phyloP scores from a whole-genome alignment of 1,140 invertebrate genomes.

The Coenobita brevimanus region DNA sequence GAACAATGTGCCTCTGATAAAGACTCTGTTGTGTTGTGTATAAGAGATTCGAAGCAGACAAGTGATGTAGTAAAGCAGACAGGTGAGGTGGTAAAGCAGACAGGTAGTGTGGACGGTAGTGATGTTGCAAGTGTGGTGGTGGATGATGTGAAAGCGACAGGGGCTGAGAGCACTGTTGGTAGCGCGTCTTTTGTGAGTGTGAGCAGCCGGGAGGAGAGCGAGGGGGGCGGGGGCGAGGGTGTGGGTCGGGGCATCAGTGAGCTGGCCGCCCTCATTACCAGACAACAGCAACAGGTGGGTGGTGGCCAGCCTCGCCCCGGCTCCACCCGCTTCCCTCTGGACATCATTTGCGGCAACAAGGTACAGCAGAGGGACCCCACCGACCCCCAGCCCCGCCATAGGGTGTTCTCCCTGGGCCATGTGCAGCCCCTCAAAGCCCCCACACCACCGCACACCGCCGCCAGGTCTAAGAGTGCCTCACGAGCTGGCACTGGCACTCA shows the following conservation, averaged over 20 bases:
- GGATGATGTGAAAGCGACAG: too few relatives aligned
- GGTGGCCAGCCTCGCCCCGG: neutral
- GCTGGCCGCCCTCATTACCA: slow-evolving; percentile 22
- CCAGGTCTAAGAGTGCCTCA: slow-evolving; percentile 44
- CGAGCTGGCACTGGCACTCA: slow-evolving; percentile 1
- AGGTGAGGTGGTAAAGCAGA: too few relatives aligned
- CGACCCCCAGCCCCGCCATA: neutral
- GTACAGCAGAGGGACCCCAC: neutral
- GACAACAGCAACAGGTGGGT: slow-evolving; percentile 24
- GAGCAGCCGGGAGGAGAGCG: neutral
- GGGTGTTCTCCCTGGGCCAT: slow-evolving; percentile 30
- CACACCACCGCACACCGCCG: neutral
- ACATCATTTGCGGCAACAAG: slow-evolving; percentile 49
- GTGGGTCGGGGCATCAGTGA: slow-evolving; percentile 22
- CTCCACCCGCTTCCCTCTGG: slow-evolving; percentile 43
- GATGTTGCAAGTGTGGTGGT: too few relatives aligned
- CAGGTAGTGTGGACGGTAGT: too few relatives aligned
- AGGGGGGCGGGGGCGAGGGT: neutral
- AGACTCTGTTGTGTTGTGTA: too few relatives aligned
- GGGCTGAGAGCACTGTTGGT: too few relatives aligned
- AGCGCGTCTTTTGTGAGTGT: too few relatives aligned
- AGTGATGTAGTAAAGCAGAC: too few relatives aligned
- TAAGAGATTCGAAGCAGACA: too few relatives aligned
- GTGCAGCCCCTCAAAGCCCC: slow-evolving; percentile 8
- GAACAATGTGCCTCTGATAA: too few relatives aligned